Percentiles rank a stretch among this genome's conserved stretches.
Evolutionary conservation across 2,888 invertebrate species (phyloP).

Genomic region (Listrodromus nycthemerus): DNA sequence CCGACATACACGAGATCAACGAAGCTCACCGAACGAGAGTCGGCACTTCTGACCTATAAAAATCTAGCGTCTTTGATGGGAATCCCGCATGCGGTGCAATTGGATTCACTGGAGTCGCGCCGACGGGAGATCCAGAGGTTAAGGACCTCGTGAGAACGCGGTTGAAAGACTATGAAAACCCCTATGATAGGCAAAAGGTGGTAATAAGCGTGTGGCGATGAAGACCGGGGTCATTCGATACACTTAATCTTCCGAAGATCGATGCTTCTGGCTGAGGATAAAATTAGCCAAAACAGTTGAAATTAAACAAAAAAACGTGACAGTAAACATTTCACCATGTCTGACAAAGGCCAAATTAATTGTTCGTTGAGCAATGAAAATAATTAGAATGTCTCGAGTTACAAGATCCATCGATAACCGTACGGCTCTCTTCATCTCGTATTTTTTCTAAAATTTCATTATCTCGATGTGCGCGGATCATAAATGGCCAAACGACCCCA

Average conservation of each 20-base stretch:
- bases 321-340: too few relatives aligned
- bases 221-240: constrained; percentile 4
- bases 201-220: not conserved
- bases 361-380: not conserved
- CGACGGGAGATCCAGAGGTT: constrained; percentile 41
- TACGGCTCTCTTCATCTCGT: not conserved
- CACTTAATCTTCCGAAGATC: not conserved
- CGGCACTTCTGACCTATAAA: constrained; percentile 64
- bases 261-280: not conserved
- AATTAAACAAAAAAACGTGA: too few relatives aligned
- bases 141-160: constrained; percentile 68
- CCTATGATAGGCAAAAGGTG: constrained; percentile 21
- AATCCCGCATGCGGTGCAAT: constrained; percentile 72
- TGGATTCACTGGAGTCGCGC: constrained; percentile 53
- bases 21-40: constrained; percentile 41
- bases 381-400: not conserved
- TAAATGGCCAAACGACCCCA: not conserved
- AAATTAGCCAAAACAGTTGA: not conserved
- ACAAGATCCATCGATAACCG: too few relatives aligned
- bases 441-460: not conserved
- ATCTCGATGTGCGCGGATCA: not conserved
- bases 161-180: constrained; percentile 5
- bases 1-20: constrained; percentile 48
- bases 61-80: constrained; percentile 61
- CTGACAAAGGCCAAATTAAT: too few relatives aligned